phyloP scores from a whole-genome alignment of 2,888 invertebrate genomes.

The Acrocyrtus sp. region DNA sequence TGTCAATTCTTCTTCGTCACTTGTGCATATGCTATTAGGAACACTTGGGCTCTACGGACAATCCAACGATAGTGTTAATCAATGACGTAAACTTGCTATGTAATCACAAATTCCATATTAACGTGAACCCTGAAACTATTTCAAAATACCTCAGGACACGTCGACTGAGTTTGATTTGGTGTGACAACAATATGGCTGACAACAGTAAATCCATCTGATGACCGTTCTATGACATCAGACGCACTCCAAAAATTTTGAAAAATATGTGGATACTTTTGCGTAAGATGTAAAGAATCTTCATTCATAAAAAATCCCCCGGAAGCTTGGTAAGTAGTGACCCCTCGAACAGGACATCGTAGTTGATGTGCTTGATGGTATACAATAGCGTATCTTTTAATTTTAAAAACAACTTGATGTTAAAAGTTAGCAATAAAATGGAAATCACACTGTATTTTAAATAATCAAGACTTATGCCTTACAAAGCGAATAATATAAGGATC shows the following conservation, averaged over 20 bases:
- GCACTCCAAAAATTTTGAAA: constrained; percentile 56
- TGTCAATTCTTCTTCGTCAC: constrained; percentile 5
- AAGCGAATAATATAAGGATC: constrained; percentile 52
- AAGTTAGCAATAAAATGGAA: not conserved
- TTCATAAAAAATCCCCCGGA: constrained; percentile 59
- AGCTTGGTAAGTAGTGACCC: constrained; percentile 54
- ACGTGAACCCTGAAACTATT: not conserved
- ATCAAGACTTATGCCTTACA: constrained; percentile 34
- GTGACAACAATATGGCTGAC: constrained; percentile 54
- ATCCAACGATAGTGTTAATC: not conserved
- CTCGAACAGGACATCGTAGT: constrained; percentile 54
- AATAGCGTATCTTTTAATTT: constrained; percentile 49
- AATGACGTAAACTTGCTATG: too few species aligned
- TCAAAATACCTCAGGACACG: constrained; percentile 52
- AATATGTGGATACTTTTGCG: constrained; percentile 50
- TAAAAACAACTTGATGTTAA: not conserved
- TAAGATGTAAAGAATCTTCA: constrained; percentile 34
- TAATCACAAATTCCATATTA: not conserved
- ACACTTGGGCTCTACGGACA: constrained; percentile 55
- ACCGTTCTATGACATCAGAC: constrained; percentile 53
- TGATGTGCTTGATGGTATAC: constrained; percentile 59
- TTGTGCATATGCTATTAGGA: constrained; percentile 53
- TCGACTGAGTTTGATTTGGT: constrained; percentile 55
- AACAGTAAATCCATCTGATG: constrained; percentile 56
- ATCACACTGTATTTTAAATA: not conserved